Evolutionary conservation across 2,797 vertebrate species (phyloP).

Genomic region (Coregonus ussuriensis): DNA sequence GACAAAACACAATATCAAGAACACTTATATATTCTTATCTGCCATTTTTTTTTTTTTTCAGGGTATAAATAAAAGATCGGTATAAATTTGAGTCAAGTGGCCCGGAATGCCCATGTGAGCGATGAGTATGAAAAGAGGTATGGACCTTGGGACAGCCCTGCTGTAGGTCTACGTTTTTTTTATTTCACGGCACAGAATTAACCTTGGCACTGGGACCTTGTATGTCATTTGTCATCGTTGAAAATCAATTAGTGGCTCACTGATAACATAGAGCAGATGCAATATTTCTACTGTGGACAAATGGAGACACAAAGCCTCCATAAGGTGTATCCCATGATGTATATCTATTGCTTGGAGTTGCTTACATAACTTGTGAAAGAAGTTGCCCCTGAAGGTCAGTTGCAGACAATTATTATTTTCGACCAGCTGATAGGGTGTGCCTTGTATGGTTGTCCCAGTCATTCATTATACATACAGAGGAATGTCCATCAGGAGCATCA

Average conservation of each 20-base stretch:
- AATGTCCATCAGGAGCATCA: conserved; percentile 26
- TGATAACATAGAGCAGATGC: conserved; percentile 66
- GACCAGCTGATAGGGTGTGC: conserved; percentile 23
- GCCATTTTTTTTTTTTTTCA: conserved; percentile 94
- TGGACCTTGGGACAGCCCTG: conserved; percentile 72
- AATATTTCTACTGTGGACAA: conserved; percentile 59
- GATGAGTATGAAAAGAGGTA: conserved; percentile 76
- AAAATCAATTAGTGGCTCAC: conserved; percentile 78
- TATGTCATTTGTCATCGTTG: conserved; percentile 77
- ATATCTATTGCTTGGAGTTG: conserved; percentile 29
- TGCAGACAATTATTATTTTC: background rate
- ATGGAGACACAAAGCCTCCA: conserved; percentile 29
- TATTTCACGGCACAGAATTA: conserved; percentile 72
- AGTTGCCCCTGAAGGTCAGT: conserved; percentile 24
- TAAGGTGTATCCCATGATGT: conserved; percentile 29
- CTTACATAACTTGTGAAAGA: conserved; percentile 15
- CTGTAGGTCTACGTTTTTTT: conserved; percentile 67
- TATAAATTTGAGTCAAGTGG: conserved; percentile 92
- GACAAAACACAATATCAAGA: conserved; percentile 99
- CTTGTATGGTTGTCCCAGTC: conserved; percentile 30
- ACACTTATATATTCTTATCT: conserved; percentile 99
- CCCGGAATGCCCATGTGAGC: conserved; percentile 77
- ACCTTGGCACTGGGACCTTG: conserved; percentile 68
- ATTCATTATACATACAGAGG: conserved; percentile 25
- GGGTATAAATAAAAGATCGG: conserved; percentile 99